Evolutionary conservation across 2,797 vertebrate species (phyloP), one percentile per base, ranked within the genome.

Genomic region (Microtus agrestis): DNA sequence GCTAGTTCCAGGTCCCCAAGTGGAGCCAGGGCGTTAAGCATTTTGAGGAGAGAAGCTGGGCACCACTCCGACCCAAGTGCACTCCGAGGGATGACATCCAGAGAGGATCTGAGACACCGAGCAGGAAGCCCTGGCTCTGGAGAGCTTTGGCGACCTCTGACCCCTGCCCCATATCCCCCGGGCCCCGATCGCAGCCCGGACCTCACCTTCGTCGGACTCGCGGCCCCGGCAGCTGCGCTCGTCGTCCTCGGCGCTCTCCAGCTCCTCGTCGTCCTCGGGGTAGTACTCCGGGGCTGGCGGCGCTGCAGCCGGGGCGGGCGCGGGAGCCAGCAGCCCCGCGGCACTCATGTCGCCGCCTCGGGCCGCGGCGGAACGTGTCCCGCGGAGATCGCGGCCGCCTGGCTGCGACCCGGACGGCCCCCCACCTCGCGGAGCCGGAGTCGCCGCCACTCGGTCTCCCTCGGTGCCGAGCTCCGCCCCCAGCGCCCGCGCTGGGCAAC

Each of bases 211-310:
- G 82, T 99, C 99, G 0, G 99, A 99, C 96, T 99, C 99, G 95
- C 99, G 99, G 56, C 99, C 99, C 87, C 99, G 99, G 93, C 99
- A 99, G 98, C 99, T 99, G 37, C 99, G 99, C 92, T 99, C 99
- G 59, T 99, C 99, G 87, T 99, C 99, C 79, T 99, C 99, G 6
- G 99, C 99, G 97, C 99, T 99, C 93, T 99, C 99, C 92, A 99
- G 99, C 56, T 99, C 99, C 67, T 99, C 99, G 94, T 99, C 99
- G 95, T 99, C 99, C 34, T 99, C 99, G 1, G 99, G 99, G 96
- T 99, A 99, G 98, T 99, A 99, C 97, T 99, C 99, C 95, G 99
- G 99, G 88, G 99, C 98, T 2, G 99, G 99, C 80, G 96, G 95
- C 90, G 95, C 96, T 89, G 96, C 96, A 9, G 97, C 91, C 46